Evolutionary conservation across 2,888 invertebrate species (phyloP).

Genomic region (Acanthopleura granulata): DNA sequence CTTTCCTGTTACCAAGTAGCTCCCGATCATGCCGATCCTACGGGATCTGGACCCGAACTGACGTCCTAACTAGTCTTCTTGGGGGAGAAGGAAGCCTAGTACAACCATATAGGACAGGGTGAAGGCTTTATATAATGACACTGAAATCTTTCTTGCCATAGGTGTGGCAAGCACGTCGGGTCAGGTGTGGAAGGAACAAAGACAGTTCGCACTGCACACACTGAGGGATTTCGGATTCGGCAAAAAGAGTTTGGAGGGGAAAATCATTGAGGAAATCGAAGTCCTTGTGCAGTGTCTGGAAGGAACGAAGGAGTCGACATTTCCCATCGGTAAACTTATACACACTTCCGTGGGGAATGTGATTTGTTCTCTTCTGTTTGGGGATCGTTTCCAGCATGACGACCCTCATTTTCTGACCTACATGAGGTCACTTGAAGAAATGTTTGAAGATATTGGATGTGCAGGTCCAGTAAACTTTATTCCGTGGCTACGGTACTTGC

Average conservation of each 20-base stretch:
- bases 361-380: background rate
- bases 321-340: background rate
- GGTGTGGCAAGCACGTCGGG: background rate
- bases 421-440: background rate
- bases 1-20: too few relatives aligned
- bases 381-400: background rate
- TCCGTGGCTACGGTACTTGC: background rate
- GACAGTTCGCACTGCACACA: background rate
- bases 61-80: too few relatives aligned
- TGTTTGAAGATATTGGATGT: background rate
- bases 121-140: too few relatives aligned
- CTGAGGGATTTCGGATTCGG: constrained; percentile 4
- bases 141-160: background rate
- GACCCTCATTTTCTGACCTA: background rate
- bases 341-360: background rate
- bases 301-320: background rate
- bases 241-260: background rate
- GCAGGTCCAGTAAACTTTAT: background rate
- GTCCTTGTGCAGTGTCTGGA: background rate
- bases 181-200: background rate
- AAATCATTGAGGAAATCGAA: constrained; percentile 1
- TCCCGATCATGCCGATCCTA: too few relatives aligned
- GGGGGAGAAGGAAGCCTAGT: too few relatives aligned
- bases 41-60: too few relatives aligned
- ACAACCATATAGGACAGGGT: too few relatives aligned